Base-by-base conservation (phyloP, 2,797 vertebrate genomes). In the Pseudochromis fuscus region DNA sequence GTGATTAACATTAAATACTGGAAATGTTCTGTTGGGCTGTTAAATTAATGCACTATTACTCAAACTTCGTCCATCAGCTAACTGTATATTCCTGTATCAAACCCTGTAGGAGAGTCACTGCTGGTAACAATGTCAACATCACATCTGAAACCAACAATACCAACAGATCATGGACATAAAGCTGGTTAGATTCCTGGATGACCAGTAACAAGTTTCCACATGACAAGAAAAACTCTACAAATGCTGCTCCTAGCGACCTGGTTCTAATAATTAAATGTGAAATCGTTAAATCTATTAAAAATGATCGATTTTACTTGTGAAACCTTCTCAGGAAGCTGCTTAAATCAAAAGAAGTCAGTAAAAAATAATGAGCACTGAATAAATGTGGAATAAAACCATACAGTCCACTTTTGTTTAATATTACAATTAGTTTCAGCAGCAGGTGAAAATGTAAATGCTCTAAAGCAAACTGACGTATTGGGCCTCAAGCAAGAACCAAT, bases 121-220 rank as follows among this genome's bases (percentile, higher is more conserved):
- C 48, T 64, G 23, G 44, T 13, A 37, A 45, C 56, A 67, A 60
- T 19, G 56, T 62, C 69, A 72, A 64, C 35, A 59, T 72, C 74
- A 79, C 67, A 61, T 64, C 62, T 62, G 76, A 38, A 77, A 63
- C 64, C 69, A 72, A 85, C 72, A 40, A 75, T 70, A 81, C 53
- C 58, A 24, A 85, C 75, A 71, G 75, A 74, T 71, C 67, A 82
- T 87, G 79, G 53, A 73, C 79, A 87, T 87, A 77, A 84, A 85
- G 84, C 82, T 64, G 67, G 18, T 50, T 33, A 60, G 76, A 81
- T 65, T 81, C 84, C 84, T 85, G 79, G 81, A 74, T 81, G 74
- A 84, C 52, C 33, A n/a, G 18, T 15, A n/a, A 37, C 7, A 57
- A 1, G 16, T n/a, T 42, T 42, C 7, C 19, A 42, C 18, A 19